These are phyloP conservation scores for Tretioscincus oriximinensis DNA, from an alignment of 2,113 vertebrate species.

Conservation along the genomic window DNA sequence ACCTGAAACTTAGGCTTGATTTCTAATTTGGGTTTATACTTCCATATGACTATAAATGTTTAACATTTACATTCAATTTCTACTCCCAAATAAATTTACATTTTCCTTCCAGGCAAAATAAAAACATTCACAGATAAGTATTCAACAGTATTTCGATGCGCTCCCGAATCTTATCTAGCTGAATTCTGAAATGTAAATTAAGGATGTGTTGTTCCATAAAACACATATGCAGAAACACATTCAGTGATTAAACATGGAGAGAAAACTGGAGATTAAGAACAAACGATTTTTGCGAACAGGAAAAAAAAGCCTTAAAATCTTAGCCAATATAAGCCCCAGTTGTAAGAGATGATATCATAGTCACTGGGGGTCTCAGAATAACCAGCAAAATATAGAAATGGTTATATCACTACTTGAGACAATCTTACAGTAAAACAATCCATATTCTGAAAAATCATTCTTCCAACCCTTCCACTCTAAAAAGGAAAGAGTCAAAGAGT, in stretches of 20 bases:
- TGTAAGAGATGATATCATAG: not conserved
- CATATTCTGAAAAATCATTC: slow-evolving; percentile 2
- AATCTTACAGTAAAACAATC: not conserved
- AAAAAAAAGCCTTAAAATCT: not conserved
- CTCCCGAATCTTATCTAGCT: not conserved
- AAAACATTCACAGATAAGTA: not conserved
- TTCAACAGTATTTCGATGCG: not conserved
- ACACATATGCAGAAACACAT: not conserved
- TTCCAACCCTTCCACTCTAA: not conserved
- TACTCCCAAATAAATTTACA: not conserved
- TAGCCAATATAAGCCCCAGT: not conserved
- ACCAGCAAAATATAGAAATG: not conserved
- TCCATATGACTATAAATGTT: not conserved
- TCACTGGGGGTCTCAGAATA: not conserved
- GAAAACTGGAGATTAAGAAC: not conserved
- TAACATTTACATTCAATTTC: not conserved
- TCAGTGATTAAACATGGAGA: not conserved
- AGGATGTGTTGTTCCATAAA: not conserved
- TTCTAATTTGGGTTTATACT: not conserved
- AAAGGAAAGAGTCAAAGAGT: not conserved
- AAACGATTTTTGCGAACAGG: not conserved
- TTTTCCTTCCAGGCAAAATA: not conserved
- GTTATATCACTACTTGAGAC: not conserved
- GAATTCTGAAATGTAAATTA: not conserved
- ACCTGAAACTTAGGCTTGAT: not conserved